These are phyloP conservation scores for Archaeoteleia sp. DNA, from an alignment of 2,888 invertebrate genomes.

Conservation along the genomic window DNA sequence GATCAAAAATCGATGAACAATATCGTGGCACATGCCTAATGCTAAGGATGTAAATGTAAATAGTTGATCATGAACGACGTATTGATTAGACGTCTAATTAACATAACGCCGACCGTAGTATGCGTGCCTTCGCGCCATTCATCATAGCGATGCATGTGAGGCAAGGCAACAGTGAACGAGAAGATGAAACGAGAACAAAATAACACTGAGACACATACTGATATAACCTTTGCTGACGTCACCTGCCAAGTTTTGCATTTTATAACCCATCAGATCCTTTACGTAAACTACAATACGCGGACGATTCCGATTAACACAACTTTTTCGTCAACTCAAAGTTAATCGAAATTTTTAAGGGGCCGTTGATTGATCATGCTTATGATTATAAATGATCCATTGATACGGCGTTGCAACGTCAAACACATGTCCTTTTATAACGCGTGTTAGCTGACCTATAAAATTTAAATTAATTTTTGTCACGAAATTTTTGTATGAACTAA, in stretches of 20 bases:
- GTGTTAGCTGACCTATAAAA: no score
- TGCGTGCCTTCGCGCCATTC: conserved; percentile 61
- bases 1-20: conserved; percentile 30
- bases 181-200: conserved; percentile 44
- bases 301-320: no score
- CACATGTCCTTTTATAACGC: no score
- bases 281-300: no score
- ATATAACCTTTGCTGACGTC: conserved; percentile 41
- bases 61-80: conserved; percentile 56
- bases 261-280: no score
- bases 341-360: no score
- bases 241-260: conserved; percentile 18
- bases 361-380: no score
- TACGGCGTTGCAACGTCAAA: no score
- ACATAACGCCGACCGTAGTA: conserved; percentile 59
- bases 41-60: conserved; percentile 31
- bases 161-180: conserved; percentile 43
- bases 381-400: no score
- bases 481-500: no score
- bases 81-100: conserved; percentile 66
- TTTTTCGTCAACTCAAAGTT: no score
- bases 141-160: conserved; percentile 58
- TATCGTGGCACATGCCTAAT: conserved; percentile 41
- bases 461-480: no score
- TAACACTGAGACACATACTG: conserved; percentile 38